Conservation (phyloP, 2,113 vertebrate genomes). For the Perca flavescens region DNA sequence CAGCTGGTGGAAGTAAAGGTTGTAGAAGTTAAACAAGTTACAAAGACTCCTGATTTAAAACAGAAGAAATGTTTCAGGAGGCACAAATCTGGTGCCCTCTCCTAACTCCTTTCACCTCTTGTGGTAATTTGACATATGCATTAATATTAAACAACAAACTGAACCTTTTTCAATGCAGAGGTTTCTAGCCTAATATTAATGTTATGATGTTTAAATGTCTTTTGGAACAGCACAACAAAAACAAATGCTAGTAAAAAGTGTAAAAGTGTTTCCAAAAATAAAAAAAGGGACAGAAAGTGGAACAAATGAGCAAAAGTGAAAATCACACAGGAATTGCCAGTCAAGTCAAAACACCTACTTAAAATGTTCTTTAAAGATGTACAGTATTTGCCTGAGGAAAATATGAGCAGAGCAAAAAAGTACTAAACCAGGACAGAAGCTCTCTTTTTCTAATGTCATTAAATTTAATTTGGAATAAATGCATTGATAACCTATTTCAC, state of each 20-base stretch:
- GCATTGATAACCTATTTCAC: constrained; percentile 7
- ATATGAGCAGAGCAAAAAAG: not conserved
- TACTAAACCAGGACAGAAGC: not conserved
- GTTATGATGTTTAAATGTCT: not conserved
- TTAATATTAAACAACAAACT: not conserved
- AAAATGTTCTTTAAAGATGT: constrained; percentile 23
- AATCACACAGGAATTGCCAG: constrained; percentile 12
- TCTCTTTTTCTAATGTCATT: constrained; percentile 8
- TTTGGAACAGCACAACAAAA: not conserved
- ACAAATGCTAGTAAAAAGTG: not conserved
- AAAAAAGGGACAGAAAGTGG: not conserved
- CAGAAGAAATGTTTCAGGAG: not conserved
- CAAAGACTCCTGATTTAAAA: not conserved
- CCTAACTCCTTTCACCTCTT: not conserved
- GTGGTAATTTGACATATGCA: not conserved
- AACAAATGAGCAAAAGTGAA: constrained; percentile 7
- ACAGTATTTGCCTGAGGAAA: not conserved
- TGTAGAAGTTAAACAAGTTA: not conserved
- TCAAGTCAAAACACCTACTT: constrained; percentile 13
- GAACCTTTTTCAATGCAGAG: not conserved
- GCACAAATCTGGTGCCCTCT: not conserved
- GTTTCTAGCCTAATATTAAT: not conserved
- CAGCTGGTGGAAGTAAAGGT: not conserved
- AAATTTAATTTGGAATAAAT: constrained; percentile 18
- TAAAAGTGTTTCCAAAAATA: not conserved